Evolutionary conservation across 2,888 invertebrate species (phyloP).

Genomic region (Ctenicera cuprea): DNA sequence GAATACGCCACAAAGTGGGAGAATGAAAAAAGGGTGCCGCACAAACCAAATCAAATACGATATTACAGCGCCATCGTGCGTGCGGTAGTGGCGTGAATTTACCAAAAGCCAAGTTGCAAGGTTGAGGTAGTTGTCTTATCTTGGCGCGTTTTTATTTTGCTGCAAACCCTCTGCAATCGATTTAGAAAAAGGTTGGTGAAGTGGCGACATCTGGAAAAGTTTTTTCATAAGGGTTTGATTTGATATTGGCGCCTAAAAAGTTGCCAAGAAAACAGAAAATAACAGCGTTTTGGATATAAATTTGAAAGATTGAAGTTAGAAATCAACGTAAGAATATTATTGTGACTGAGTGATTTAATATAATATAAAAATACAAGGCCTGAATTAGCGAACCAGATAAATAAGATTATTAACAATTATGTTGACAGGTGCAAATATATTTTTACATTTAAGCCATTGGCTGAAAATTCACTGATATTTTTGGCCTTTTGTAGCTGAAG

Average conservation of each 20-base stretch:
- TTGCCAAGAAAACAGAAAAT: too few species aligned
- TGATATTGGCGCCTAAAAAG: neutral
- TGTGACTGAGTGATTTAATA: too few species aligned
- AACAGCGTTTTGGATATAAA: too few species aligned
- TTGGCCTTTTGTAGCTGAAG: too few species aligned
- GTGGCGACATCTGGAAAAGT: constrained; percentile 5
- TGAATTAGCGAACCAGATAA: too few species aligned
- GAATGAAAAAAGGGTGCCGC: constrained; percentile 41
- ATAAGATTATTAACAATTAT: too few species aligned
- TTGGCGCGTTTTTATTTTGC: constrained; percentile 16
- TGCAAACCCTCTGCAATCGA: constrained; percentile 12
- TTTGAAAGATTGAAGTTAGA: too few species aligned
- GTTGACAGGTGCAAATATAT: too few species aligned
- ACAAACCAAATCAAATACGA: neutral
- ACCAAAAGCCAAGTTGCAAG: constrained; percentile 1
- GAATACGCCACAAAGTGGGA: constrained; percentile 54
- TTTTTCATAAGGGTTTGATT: neutral
- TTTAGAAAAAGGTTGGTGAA: neutral
- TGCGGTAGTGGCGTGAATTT: constrained; percentile 26
- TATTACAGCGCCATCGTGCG: constrained; percentile 43
- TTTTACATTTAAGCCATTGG: too few species aligned
- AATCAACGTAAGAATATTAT: too few species aligned
- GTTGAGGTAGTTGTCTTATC: neutral
- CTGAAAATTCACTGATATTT: too few species aligned
- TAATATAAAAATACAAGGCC: too few species aligned